A percentile compares a stretch with the other conserved stretches of the same genome.
These are phyloP conservation scores for Sicus ferrugineus DNA, from an alignment of 2,888 invertebrate species.

Conservation along the genomic window DNA sequence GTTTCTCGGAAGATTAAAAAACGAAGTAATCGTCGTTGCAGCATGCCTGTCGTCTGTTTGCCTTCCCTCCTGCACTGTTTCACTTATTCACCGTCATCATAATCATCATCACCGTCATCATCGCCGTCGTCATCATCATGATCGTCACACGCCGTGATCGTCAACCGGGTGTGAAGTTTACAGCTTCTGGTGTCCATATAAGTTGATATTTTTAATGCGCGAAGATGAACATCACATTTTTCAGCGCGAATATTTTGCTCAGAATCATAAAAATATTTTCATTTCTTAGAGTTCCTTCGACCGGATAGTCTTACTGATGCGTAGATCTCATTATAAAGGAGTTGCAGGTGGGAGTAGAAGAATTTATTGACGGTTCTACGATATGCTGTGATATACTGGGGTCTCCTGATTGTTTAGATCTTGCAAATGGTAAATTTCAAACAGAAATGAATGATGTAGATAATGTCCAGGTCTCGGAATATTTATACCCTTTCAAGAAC, in stretches of 20 bases:
- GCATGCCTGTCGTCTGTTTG: not conserved
- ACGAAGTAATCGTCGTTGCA: constrained; percentile 34
- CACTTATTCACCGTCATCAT: not conserved
- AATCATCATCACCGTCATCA: not conserved
- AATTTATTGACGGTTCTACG: no score
- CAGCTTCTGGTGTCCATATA: constrained; percentile 59
- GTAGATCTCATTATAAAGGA: no score
- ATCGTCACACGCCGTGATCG: no score
- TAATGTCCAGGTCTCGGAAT: no score
- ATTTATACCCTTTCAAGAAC: no score
- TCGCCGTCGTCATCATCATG: constrained; percentile 41
- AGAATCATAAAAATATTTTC: constrained; percentile 43
- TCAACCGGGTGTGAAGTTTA: constrained; percentile 58
- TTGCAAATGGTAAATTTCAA: no score
- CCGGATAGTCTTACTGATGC: no score
- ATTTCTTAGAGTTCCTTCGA: no score
- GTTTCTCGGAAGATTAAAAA: constrained; percentile 39
- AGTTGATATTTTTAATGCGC: constrained; percentile 60
- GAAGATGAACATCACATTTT: constrained; percentile 63
- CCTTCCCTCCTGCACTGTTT: not conserved
- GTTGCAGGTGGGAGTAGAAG: no score
- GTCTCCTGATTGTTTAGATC: no score
- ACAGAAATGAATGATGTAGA: no score
- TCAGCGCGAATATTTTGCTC: constrained; percentile 56
- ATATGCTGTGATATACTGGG: no score